Percentiles rank a stretch among this genome's conserved stretches.
Evolutionary conservation across 1,140 invertebrate species (phyloP).

Genomic region (Microplitis mediator): DNA sequence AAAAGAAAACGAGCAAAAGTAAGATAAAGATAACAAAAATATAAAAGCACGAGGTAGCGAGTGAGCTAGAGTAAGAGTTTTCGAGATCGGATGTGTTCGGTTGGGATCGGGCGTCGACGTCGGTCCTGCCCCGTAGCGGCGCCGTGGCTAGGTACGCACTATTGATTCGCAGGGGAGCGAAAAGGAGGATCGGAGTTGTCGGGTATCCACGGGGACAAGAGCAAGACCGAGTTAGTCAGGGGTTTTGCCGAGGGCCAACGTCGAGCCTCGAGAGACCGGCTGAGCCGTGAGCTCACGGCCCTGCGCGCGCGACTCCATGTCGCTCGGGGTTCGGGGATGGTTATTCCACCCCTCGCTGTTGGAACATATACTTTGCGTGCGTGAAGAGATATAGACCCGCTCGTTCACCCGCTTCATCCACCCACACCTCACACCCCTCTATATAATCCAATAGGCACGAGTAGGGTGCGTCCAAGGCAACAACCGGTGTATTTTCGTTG

Average conservation of each 20-base stretch:
- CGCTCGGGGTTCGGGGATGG: background rate
- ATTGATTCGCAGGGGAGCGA: constrained; percentile 57
- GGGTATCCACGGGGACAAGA: background rate
- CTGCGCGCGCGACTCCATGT: constrained; percentile 6
- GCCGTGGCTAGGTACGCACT: constrained; percentile 54
- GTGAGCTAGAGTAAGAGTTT: background rate
- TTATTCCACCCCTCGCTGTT: constrained; percentile 5
- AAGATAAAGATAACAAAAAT: background rate
- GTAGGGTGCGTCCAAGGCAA: constrained; percentile 15
- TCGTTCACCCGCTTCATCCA: background rate
- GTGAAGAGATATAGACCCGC: constrained; percentile 14
- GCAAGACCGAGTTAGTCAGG: constrained; percentile 24
- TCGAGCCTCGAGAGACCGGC: constrained; percentile 33
- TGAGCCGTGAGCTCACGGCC: constrained; percentile 24
- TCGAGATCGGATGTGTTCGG: constrained; percentile 42
- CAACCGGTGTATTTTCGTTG: constrained; percentile 9
- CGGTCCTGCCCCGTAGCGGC: constrained; percentile 34
- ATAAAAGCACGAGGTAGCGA: background rate
- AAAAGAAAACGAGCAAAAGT: background rate
- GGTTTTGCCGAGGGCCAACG: constrained; percentile 32
- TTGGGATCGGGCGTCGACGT: constrained; percentile 47
- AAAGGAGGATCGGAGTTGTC: constrained; percentile 35
- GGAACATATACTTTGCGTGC: constrained; percentile 19
- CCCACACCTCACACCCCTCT: constrained; percentile 1
- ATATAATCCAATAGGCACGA: constrained; percentile 19